Conservation (phyloP, 2,888 invertebrate species). For the Litoditis marina region DNA sequence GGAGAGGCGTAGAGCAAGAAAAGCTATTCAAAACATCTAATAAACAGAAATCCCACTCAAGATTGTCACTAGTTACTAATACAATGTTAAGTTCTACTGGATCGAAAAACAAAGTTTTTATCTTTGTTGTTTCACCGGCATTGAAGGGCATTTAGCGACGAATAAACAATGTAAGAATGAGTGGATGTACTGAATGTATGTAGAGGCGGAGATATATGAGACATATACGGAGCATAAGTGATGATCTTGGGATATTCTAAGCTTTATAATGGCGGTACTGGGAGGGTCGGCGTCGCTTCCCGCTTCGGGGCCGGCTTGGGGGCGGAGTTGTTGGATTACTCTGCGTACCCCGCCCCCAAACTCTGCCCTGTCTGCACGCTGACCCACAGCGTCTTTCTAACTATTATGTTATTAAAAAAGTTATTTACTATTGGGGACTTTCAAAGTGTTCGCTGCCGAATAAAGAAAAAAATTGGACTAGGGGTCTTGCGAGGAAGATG, state of each 20-base stretch:
- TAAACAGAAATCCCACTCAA: not conserved
- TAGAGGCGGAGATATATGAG: too few species aligned
- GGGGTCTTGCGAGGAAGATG: too few species aligned
- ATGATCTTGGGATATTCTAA: too few species aligned
- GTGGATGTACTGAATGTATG: too few species aligned
- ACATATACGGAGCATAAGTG: too few species aligned
- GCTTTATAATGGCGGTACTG: too few species aligned
- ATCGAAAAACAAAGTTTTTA: too few species aligned
- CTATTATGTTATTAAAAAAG: not conserved
- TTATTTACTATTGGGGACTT: not conserved
- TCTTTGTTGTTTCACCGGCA: too few species aligned
- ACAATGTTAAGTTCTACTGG: too few species aligned
- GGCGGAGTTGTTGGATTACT: constrained; percentile 41
- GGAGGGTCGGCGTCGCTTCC: constrained; percentile 40
- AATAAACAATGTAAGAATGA: too few species aligned
- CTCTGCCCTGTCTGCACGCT: constrained; percentile 6
- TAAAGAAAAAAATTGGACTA: not conserved
- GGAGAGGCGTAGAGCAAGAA: constrained; percentile 1
- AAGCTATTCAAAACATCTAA: not conserved
- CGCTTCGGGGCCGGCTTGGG: constrained; percentile 42
- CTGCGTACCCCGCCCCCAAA: constrained; percentile 26
- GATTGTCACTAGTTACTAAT: too few species aligned
- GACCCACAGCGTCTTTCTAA: constrained; percentile 7
- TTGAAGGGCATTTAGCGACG: too few species aligned
- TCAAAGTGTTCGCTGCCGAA: not conserved